phyloP scores from a whole-genome alignment of 2,888 invertebrate genomes.

The Malthinus flaveolus region DNA sequence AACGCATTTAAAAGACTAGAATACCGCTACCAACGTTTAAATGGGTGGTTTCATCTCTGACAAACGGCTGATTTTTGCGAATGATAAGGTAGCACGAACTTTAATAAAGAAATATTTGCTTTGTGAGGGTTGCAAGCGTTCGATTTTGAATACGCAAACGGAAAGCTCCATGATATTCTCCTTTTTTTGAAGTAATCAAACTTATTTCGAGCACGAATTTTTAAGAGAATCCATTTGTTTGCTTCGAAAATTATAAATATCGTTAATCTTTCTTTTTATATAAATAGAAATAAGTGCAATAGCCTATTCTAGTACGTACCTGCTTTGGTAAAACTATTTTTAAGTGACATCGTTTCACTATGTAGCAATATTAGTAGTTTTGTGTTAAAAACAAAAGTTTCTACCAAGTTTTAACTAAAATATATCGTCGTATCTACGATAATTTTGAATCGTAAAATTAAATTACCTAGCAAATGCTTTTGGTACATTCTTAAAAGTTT shows the following conservation, averaged over 20 bases:
- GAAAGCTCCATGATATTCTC: slow-evolving; percentile 11
- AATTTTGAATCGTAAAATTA: too few species aligned
- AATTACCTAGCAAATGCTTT: too few species aligned
- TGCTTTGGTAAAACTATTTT: slow-evolving; percentile 1
- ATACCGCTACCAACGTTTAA: slow-evolving; percentile 14
- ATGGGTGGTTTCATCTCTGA: slow-evolving; percentile 19
- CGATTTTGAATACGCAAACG: slow-evolving; percentile 22
- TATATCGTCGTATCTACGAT: too few species aligned
- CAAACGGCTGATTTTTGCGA: slow-evolving; percentile 28
- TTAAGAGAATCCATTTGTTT: too few species aligned
- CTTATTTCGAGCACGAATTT: background rate
- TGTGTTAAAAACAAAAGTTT: background rate
- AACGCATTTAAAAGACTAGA: slow-evolving; percentile 18
- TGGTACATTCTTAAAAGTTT: too few species aligned
- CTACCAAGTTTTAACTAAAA: too few species aligned
- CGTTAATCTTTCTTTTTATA: slow-evolving; percentile 1
- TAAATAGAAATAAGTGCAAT: background rate
- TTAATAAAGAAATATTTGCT: slow-evolving; percentile 28
- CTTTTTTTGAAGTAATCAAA: slow-evolving; percentile 7
- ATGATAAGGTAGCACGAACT: slow-evolving; percentile 26
- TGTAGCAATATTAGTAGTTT: background rate
- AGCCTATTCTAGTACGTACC: too few species aligned
- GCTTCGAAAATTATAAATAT: background rate
- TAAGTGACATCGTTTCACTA: slow-evolving; percentile 16
- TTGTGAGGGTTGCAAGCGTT: slow-evolving; percentile 17